These are phyloP conservation scores for Phoebastria nigripes DNA, from an alignment of 2,797 vertebrate genomes.

Conservation along the genomic window DNA sequence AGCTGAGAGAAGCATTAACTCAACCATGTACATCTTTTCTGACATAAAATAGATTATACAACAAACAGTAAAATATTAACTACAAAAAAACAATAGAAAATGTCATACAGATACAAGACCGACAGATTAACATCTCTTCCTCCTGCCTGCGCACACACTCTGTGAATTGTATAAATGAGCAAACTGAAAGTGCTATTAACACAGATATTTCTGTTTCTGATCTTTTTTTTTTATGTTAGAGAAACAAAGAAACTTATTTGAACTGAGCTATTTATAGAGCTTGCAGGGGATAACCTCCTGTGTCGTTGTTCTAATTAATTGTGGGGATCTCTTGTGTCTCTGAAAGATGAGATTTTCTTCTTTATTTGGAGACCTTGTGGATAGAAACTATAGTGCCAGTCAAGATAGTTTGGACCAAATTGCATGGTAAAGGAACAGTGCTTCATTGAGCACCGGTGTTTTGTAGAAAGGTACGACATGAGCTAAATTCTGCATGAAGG, in stretches of 20 bases:
- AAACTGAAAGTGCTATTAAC: not conserved
- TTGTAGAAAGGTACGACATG: accelerated
- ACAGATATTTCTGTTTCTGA: not conserved
- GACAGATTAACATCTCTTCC: not conserved
- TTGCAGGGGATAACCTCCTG: not conserved
- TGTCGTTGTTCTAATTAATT: not conserved
- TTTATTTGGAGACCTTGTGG: not conserved
- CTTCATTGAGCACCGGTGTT: not conserved
- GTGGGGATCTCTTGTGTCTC: not conserved
- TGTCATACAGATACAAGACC: not conserved
- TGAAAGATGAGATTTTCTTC: not conserved
- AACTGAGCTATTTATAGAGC: not conserved
- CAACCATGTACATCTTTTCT: not conserved
- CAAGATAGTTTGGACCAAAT: not conserved
- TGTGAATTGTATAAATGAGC: not conserved
- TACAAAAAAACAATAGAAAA: not conserved
- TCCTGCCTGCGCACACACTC: not conserved
- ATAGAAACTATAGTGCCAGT: not conserved
- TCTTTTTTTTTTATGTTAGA: not conserved
- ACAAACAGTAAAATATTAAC: not conserved
- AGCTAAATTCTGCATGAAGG: not conserved
- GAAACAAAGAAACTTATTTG: not conserved
- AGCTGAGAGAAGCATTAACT: not conserved
- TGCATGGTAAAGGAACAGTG: not conserved
- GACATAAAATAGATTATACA: not conserved